Conservation (phyloP, 2,797 vertebrate species). For the Danio albolineatus region DNA sequence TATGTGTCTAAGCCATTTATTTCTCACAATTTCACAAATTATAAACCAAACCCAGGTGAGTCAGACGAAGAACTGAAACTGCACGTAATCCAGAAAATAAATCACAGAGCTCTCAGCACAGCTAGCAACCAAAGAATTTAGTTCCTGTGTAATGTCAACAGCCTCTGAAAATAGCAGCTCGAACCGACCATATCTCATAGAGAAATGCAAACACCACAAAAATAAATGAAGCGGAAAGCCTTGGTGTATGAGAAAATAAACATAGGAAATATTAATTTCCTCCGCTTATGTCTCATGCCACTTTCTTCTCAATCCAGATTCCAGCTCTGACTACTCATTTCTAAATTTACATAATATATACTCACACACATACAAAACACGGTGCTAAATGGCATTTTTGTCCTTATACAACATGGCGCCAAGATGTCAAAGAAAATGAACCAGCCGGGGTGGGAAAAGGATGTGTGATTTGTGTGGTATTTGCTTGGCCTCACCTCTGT, state of each 20-base stretch:
- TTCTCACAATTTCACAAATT: neutral
- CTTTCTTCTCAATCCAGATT: slow-evolving; percentile 9
- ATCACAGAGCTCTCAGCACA: neutral
- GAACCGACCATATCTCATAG: slow-evolving; percentile 12
- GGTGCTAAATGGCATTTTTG: neutral
- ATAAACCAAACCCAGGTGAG: slow-evolving; percentile 8
- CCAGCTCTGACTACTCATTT: neutral
- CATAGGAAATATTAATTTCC: neutral
- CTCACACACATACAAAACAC: neutral
- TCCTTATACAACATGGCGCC: neutral
- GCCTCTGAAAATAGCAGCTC: neutral
- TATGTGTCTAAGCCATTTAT: neutral
- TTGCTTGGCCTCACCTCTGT: slow-evolving; percentile 68
- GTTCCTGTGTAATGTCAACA: neutral
- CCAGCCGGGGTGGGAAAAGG: neutral
- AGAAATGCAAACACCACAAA: slow-evolving; percentile 18
- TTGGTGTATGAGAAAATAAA: neutral
- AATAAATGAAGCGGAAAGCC: slow-evolving; percentile 4
- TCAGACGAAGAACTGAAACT: neutral
- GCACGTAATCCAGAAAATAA: neutral
- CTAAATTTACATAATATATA: neutral
- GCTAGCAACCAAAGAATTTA: slow-evolving; percentile 8
- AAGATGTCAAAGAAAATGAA: neutral
- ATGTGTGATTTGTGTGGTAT: slow-evolving; percentile 43
- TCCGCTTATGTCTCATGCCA: neutral